Conservation (phyloP, 2,113 vertebrate genomes). For the Hippocampus mohnikei region DNA sequence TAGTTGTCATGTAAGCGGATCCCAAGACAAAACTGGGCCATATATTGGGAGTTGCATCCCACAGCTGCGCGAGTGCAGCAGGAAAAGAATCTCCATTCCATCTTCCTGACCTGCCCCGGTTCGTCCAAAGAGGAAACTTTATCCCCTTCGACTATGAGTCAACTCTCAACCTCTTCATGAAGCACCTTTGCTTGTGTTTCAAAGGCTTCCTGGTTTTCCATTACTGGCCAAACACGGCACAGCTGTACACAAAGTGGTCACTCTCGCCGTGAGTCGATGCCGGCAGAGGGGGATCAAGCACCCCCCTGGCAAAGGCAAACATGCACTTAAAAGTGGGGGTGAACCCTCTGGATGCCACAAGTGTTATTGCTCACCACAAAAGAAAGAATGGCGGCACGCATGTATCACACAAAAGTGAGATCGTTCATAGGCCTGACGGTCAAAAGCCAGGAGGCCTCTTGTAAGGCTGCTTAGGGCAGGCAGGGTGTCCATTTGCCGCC, state of each 20-base stretch:
- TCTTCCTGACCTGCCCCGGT: slow-evolving; percentile 52
- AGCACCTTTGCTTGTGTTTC: slow-evolving; percentile 71
- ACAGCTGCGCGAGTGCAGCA: slow-evolving; percentile 27
- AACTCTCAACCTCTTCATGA: slow-evolving; percentile 66
- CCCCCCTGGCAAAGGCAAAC: slow-evolving; percentile 64
- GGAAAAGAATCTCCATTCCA: slow-evolving; percentile 27
- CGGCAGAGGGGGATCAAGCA: slow-evolving; percentile 55
- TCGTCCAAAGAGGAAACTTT: slow-evolving; percentile 51
- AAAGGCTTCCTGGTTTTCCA: slow-evolving; percentile 77
- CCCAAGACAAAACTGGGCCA: not conserved
- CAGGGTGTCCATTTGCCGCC: not conserved
- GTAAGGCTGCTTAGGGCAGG: not conserved
- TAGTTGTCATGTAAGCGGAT: not conserved
- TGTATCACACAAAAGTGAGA: not conserved
- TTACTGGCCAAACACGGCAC: slow-evolving; percentile 72
- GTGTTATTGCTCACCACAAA: not conserved
- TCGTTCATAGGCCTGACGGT: not conserved
- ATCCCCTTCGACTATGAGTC: slow-evolving; percentile 58
- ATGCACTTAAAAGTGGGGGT: slow-evolving; percentile 7
- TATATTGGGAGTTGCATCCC: not conserved
- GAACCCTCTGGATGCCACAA: not conserved
- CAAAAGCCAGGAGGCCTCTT: not conserved
- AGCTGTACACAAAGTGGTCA: slow-evolving; percentile 65
- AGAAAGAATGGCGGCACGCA: not conserved
- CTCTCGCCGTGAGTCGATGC: slow-evolving; percentile 50